Evolutionary conservation across 2,888 invertebrate genomes (phyloP).

Genomic region (Trissolcus brochymenae): DNA sequence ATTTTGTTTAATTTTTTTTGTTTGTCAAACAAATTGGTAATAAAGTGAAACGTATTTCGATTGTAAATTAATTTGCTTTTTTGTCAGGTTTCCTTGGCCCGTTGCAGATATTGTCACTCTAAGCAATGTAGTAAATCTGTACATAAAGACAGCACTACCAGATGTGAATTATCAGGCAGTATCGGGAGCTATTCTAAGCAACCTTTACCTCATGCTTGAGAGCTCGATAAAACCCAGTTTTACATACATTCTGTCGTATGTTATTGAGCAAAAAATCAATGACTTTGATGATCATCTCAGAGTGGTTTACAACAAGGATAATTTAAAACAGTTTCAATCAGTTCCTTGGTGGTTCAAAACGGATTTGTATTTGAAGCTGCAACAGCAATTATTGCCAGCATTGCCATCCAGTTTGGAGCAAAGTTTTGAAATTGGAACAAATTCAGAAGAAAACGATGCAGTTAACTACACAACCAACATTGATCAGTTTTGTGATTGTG

Average conservation of each 20-base stretch:
- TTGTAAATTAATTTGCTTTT: conserved; percentile 7
- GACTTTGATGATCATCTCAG: conserved; percentile 61
- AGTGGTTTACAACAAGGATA: conserved; percentile 80
- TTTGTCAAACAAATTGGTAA: neutral
- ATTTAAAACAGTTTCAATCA: conserved; percentile 78
- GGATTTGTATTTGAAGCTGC: conserved; percentile 56
- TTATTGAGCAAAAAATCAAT: conserved; percentile 66
- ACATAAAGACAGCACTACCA: conserved; percentile 64
- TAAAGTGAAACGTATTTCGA: neutral
- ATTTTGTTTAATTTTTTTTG: too few relatives aligned
- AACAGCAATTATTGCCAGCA: conserved; percentile 14
- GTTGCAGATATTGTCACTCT: conserved; percentile 63
- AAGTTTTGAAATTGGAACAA: neutral
- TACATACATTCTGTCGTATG: conserved; percentile 66
- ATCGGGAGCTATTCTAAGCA: conserved; percentile 64
- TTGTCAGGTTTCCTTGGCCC: conserved; percentile 70
- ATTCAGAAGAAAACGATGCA: neutral
- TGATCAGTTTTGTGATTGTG: neutral
- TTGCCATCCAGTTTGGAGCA: neutral
- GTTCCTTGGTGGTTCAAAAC: conserved; percentile 81
- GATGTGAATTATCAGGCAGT: conserved; percentile 59
- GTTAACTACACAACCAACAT: neutral
- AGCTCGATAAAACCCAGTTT: conserved; percentile 61
- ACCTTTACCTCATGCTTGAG: conserved; percentile 62
- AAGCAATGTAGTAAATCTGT: conserved; percentile 62